These are phyloP conservation scores for Lates japonicus DNA, from an alignment of 2,797 vertebrate genomes.

Conservation along the genomic window DNA sequence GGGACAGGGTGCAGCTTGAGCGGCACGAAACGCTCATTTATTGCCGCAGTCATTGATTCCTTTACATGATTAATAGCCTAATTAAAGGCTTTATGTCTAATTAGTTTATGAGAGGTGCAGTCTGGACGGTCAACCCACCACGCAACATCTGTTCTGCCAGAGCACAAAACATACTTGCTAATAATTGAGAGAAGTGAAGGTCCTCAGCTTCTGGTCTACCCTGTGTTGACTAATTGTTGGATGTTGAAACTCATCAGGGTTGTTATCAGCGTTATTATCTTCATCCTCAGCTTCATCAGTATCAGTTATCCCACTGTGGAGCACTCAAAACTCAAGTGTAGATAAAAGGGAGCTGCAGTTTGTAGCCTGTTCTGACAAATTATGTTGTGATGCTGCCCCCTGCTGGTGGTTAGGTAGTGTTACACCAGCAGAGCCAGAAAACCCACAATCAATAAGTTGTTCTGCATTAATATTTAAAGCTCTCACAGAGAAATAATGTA, in stretches of 20 bases:
- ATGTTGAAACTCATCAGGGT: slow-evolving; percentile 1
- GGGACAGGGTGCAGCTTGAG: slow-evolving; percentile 24
- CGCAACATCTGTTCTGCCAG: slow-evolving; percentile 40
- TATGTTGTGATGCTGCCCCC: slow-evolving; percentile 53
- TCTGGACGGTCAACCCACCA: slow-evolving; percentile 38
- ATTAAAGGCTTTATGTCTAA: slow-evolving; percentile 72
- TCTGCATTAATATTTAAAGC: too few relatives aligned
- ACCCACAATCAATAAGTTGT: background rate
- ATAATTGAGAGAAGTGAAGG: slow-evolving; percentile 25
- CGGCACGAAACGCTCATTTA: slow-evolving; percentile 28
- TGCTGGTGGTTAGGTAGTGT: slow-evolving; percentile 35
- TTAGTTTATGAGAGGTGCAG: slow-evolving; percentile 58
- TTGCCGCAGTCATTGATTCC: slow-evolving; percentile 45
- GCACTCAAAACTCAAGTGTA: background rate
- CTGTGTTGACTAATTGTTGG: background rate
- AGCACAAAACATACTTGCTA: slow-evolving; percentile 7
- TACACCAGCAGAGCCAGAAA: slow-evolving; percentile 13
- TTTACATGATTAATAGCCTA: slow-evolving; percentile 66
- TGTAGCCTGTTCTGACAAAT: background rate
- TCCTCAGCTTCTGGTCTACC: background rate
- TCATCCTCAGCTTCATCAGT: background rate
- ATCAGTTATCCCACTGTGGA: background rate
- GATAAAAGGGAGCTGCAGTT: background rate
- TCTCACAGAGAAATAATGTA: background rate
- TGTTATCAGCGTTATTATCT: background rate